Percentiles rank a stretch among this genome's conserved stretches.
Conservation (phyloP, 2,888 invertebrate genomes). For the Aphodius granarius region DNA sequence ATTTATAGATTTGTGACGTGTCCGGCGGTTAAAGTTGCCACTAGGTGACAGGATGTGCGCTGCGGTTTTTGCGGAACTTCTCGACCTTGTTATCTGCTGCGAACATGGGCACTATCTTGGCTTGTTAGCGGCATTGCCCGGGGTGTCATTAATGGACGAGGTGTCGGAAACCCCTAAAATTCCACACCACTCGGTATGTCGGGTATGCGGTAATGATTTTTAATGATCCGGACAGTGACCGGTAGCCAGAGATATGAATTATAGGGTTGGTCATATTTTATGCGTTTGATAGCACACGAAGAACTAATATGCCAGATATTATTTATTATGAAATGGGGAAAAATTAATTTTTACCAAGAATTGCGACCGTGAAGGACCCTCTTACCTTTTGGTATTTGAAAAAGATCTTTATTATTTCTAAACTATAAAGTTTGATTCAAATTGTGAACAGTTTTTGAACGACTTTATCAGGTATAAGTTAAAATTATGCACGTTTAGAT, state of each 20-base stretch:
- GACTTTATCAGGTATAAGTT: no score
- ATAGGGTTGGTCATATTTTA: neutral
- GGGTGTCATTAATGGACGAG: slow-evolving; percentile 22
- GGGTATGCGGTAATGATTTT: slow-evolving; percentile 27
- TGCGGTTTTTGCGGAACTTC: neutral
- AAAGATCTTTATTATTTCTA: neutral
- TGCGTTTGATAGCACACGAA: neutral
- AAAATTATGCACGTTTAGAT: no score
- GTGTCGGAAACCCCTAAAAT: slow-evolving; percentile 31
- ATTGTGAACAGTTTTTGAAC: neutral
- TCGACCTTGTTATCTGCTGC: slow-evolving; percentile 5
- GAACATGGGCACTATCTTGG: slow-evolving; percentile 15
- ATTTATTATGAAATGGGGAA: neutral
- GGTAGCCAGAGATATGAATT: neutral
- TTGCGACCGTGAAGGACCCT: no score
- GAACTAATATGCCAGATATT: neutral
- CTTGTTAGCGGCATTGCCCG: slow-evolving; percentile 30
- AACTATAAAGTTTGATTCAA: neutral
- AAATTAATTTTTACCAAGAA: neutral
- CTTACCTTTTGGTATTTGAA: neutral
- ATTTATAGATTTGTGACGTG: slow-evolving; percentile 8
- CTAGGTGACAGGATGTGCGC: slow-evolving; percentile 6
- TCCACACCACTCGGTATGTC: slow-evolving; percentile 23
- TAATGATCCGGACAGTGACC: slow-evolving; percentile 29
- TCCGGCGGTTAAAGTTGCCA: neutral